phyloP scores from a whole-genome alignment of 2,797 vertebrate genomes.

The Neoniphon sammara region DNA sequence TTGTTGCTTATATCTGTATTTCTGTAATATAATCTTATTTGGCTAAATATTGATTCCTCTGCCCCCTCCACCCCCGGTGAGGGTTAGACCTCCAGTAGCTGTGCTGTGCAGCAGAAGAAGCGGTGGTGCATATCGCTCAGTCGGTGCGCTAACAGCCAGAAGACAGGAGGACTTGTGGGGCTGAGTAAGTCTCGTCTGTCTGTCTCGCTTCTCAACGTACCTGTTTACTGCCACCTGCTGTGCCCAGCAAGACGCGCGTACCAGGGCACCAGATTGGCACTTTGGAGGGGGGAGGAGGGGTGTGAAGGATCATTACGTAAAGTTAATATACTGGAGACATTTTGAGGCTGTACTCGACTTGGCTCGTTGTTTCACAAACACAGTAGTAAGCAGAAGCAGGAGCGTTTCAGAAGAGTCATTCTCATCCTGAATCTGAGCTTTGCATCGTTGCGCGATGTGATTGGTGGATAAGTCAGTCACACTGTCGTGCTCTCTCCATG shows the following conservation, averaged over 20 bases:
- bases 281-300: slow-evolving; percentile 49
- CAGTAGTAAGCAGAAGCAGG: neutral
- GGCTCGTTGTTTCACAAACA: slow-evolving; percentile 37
- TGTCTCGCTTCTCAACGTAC: slow-evolving; percentile 72
- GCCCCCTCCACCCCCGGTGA: neutral
- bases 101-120: neutral
- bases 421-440: neutral
- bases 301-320: slow-evolving; percentile 69
- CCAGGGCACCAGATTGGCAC: slow-evolving; percentile 70
- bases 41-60: slow-evolving; percentile 4
- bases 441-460: neutral
- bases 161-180: slow-evolving; percentile 55
- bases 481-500: neutral
- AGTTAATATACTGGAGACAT: slow-evolving; percentile 54
- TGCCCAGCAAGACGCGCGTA: slow-evolving; percentile 66
- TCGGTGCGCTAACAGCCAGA: slow-evolving; percentile 64
- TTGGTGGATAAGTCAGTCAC: neutral
- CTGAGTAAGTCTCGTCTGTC: slow-evolving; percentile 78
- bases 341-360: slow-evolving; percentile 33
- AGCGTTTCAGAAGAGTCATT: neutral
- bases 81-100: slow-evolving; percentile 5
- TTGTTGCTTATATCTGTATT: neutral
- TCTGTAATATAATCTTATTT: slow-evolving; percentile 4
- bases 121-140: slow-evolving; percentile 31
- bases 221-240: slow-evolving; percentile 83